phyloP scores from a whole-genome alignment of 2,888 invertebrate species.

The Cheilosia grossa region DNA sequence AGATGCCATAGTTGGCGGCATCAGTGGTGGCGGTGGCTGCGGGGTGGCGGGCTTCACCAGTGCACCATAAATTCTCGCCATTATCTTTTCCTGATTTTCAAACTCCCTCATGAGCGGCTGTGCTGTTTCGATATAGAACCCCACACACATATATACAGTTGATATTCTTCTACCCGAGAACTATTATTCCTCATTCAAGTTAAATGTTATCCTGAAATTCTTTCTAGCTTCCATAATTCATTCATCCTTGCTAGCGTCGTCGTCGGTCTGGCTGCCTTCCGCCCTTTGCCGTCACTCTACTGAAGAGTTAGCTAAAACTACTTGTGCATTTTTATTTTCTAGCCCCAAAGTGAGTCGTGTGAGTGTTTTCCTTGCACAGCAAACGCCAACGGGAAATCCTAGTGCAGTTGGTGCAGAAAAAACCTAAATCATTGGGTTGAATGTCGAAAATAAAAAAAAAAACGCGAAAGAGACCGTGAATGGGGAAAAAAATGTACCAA shows the following conservation, averaged over 20 bases:
- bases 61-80: slow-evolving; percentile 73
- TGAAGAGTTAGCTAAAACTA: slow-evolving; percentile 56
- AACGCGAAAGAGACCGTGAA: neutral
- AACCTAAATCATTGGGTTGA: slow-evolving; percentile 49
- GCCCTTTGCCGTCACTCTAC: neutral
- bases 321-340: slow-evolving; percentile 57
- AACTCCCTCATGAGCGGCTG: slow-evolving; percentile 54
- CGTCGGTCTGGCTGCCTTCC: slow-evolving; percentile 8
- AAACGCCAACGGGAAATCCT: slow-evolving; percentile 33
- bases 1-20: slow-evolving; percentile 42
- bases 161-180: slow-evolving; percentile 66
- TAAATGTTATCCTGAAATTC: slow-evolving; percentile 72
- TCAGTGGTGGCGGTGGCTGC: slow-evolving; percentile 16
- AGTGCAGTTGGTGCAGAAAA: slow-evolving; percentile 8
- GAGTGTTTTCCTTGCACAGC: slow-evolving; percentile 47
- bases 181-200: slow-evolving; percentile 74
- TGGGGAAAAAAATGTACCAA: slow-evolving; percentile 15
- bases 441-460: slow-evolving; percentile 46
- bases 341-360: slow-evolving; percentile 24
- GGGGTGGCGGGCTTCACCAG: slow-evolving; percentile 14
- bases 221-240: slow-evolving; percentile 73
- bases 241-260: slow-evolving; percentile 60
- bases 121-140: slow-evolving; percentile 16
- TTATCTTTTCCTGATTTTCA: slow-evolving; percentile 73
- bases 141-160: slow-evolving; percentile 27